Evolutionary conservation across 2,888 invertebrate species (phyloP), one percentile per base, ranked within the genome.

Genomic region (Pediacus dermestoides): DNA sequence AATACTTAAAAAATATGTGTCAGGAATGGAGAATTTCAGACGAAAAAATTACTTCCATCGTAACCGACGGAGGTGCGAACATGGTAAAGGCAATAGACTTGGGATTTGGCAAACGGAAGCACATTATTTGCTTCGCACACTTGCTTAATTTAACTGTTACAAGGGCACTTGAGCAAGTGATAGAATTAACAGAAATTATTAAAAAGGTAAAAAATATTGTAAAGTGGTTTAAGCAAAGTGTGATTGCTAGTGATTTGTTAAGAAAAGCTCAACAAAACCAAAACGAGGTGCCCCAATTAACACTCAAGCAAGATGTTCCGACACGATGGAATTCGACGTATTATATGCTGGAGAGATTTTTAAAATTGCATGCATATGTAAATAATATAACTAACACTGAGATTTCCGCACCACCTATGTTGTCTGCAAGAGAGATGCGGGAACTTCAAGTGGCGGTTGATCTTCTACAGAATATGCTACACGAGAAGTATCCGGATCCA

Each of bases 321-420:
- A 58, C 58, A 16, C 48, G 58, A 30, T 59, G 60, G 55, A 60
- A 58, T 42, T 34, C 39, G 2, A 31, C 18, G 15, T 44, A 23
- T 13, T 28, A 13, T 12, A 44, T 46, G 46, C 11, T 55, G 1
- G 36, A 48, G 26, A 39, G 44, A 34, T 45, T 47, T 47, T 30
- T 44, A 16, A 35, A 44, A 40, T 42, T 48, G 31, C 36, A 34
- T 32, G 43, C 34, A 27, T 39, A 52, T 16, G 48, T 45, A 28
- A 41, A 44, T 10, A 47, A 42, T 39, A 41, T 55, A 28, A 39
- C 45, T 30, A 47, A 42, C 45, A n/a, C n/a, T n/a, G n/a, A n/a
- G n/a, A 34, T 30, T 49, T 41, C 40, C 45, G 30, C 54, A 30
- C 52, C 55, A 30, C 50, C 45, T 33, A 58, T 58, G 58, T 32